Base-by-base conservation (phyloP, 2,113 vertebrate species). In the Electrona antarctica region DNA sequence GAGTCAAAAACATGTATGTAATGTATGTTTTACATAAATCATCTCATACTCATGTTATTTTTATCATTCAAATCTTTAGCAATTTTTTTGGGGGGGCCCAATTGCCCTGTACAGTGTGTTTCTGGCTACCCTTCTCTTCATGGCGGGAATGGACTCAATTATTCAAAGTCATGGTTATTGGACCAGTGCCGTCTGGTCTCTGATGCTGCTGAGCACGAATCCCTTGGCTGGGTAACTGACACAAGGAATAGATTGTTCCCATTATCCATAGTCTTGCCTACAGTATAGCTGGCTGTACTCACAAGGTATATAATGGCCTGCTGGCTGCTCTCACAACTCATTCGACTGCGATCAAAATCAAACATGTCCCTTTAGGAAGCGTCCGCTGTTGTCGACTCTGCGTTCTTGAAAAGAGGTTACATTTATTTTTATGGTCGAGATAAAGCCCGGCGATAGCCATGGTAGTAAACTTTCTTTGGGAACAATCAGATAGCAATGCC, bases 21-120 rank as follows among this genome's bases (percentile, higher is more conserved):
- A 84, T 51, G 78, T 69, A 85, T 48, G 59, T 21, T 1, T 21
- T 21, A 21, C 21, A 21, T 21, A 21, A 21, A 21, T 21, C 21
- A 1, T 21, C 21, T 21, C 21, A 21, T 21, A 21, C 21, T 21
- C 21, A 21, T 21, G 21, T 21, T 1, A 21, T 21, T 21, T 21
- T 21, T 21, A 21, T 21, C 21, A 21, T 21, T 21, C 21, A 21
- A 21, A 21, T 21, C 21, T 21, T 21, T 21, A 21, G 21, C 21
- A 21, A 68, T 85, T 64, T 87, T 82, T 72, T 86, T 67, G 85
- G 86, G 75, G 75, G 67, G 80, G 11, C 81, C 80, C 80, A 64
- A 86, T 79, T 75, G 79, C 86, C 82, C 69, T 69, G 56, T 71
- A 52, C 84, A 73, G 73, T 77, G 74, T 59, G 69, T 80, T 73